Percentiles rank a stretch among this genome's conserved stretches.
Conservation (phyloP, 2,113 vertebrate genomes). For the Ancistrus triradiatus region DNA sequence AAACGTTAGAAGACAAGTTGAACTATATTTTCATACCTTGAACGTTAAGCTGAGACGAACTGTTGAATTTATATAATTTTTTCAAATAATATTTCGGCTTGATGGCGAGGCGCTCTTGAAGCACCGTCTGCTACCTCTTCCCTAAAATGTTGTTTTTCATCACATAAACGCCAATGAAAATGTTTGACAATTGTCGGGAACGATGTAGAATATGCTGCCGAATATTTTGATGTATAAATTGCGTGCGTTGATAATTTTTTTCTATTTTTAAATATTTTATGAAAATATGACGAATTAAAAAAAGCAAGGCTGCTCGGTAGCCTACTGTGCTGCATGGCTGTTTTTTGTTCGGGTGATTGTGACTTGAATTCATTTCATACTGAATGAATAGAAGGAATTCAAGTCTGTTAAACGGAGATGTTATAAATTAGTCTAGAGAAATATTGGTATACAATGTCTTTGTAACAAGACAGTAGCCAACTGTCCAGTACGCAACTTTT, state of each 20-base stretch:
- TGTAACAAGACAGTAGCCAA: constrained; percentile 36
- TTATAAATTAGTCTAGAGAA: constrained; percentile 40
- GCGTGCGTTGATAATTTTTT: constrained; percentile 61
- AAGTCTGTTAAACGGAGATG: constrained; percentile 62
- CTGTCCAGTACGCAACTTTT: background rate
- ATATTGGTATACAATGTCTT: constrained; percentile 51
- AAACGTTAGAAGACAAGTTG: constrained; percentile 49
- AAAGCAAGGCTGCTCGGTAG: constrained; percentile 52
- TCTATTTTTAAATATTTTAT: constrained; percentile 96
- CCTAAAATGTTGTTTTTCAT: constrained; percentile 62
- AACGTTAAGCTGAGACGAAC: constrained; percentile 49
- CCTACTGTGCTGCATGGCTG: constrained; percentile 65
- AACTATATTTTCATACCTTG: constrained; percentile 77
- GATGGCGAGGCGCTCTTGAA: constrained; percentile 55
- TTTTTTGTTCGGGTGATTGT: constrained; percentile 71
- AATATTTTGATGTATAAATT: constrained; percentile 63
- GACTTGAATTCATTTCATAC: constrained; percentile 83
- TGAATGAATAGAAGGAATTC: constrained; percentile 73
- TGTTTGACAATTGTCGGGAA: constrained; percentile 81
- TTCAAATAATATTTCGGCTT: constrained; percentile 61
- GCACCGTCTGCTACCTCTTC: constrained; percentile 46
- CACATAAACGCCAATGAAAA: constrained; percentile 7
- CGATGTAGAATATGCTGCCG: constrained; percentile 60
- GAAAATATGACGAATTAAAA: constrained; percentile 93
- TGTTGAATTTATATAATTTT: constrained; percentile 84